These are phyloP conservation scores for Lymantria dispar DNA, from an alignment of 2,888 invertebrate species.

Conservation along the genomic window DNA sequence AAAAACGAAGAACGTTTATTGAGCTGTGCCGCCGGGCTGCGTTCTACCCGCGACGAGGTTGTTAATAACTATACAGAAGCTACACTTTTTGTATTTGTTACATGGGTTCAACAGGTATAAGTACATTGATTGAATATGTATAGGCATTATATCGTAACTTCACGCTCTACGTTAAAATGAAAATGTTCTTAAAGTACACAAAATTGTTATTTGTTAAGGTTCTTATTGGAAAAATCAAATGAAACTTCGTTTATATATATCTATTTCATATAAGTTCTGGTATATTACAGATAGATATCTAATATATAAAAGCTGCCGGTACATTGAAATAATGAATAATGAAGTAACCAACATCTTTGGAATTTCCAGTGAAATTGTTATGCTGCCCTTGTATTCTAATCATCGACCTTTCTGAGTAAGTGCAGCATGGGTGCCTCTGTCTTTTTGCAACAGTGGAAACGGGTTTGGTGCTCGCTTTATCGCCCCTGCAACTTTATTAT, in stretches of 20 bases:
- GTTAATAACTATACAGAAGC: slow-evolving; percentile 55
- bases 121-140: slow-evolving; percentile 25
- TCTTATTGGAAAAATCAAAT: too few relatives aligned
- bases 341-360: slow-evolving; percentile 1
- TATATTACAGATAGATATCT: background rate
- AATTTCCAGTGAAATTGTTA: slow-evolving; percentile 14
- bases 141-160: background rate
- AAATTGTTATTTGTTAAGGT: too few relatives aligned
- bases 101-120: slow-evolving; percentile 25
- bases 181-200: too few relatives aligned
- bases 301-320: too few relatives aligned
- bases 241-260: too few relatives aligned
- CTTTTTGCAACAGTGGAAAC: slow-evolving; percentile 49
- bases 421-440: slow-evolving; percentile 33
- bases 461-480: slow-evolving; percentile 56
- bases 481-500: slow-evolving; percentile 61
- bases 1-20: slow-evolving; percentile 62
- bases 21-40: slow-evolving; percentile 41
- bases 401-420: slow-evolving; percentile 31
- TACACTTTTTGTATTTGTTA: slow-evolving; percentile 32
- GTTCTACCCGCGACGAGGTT: slow-evolving; percentile 32
- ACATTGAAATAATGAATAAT: too few relatives aligned
- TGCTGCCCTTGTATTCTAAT: slow-evolving; percentile 33
- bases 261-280: too few relatives aligned
- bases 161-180: background rate